Evolutionary conservation across 2,797 vertebrate genomes (phyloP), one percentile per base, ranked within the genome.

Genomic region (Liasis olivaceus): DNA sequence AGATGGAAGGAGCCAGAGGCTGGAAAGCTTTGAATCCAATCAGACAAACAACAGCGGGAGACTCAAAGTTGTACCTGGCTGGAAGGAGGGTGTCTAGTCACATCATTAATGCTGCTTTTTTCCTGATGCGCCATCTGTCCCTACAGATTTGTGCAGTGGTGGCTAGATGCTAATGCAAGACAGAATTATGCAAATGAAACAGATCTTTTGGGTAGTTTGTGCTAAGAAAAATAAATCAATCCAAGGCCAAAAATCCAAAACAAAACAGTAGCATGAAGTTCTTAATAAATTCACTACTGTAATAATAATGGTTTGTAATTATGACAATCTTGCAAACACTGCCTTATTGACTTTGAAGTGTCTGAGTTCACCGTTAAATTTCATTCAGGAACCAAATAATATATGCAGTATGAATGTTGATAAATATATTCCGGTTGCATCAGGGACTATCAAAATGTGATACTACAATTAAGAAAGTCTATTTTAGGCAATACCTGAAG

Each of bases 401-500:
- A 60, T 91, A 86, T 11, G 26, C 51, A 85, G 58, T 17, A 12
- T 91, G 92, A 93, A 69, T 84, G 64, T 81, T 56, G 15, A 94
- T 89, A 93, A 93, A 56, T 54, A 14, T 92, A 2, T 64, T 93
- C 94, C 88, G 90, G 90, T 91, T 93, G 91, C 4, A 63, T 86
- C 31, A 91, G 36, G 87, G 9, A 88, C 0, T 93, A 91, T 5
- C 62, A 87, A 94, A 84, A 91, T 60, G 24, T 88, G 56, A 56
- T 24, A 28, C 81, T 88, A 42, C 31, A 7, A 95, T 96, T 94
- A 93, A 92, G 91, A 93, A 89, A 72, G 8, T 22, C 17, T 31
- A 77, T 77, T 77, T 77, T 77, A 36, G 36, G 17, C 7, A 77
- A 42, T 42, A 77, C 17, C 31, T 42, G 69, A 77, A 42, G 69